Percentiles rank a stretch among this genome's conserved stretches.
These are phyloP conservation scores for Dioctria linearis DNA, from an alignment of 2,888 invertebrate genomes.

Conservation along the genomic window DNA sequence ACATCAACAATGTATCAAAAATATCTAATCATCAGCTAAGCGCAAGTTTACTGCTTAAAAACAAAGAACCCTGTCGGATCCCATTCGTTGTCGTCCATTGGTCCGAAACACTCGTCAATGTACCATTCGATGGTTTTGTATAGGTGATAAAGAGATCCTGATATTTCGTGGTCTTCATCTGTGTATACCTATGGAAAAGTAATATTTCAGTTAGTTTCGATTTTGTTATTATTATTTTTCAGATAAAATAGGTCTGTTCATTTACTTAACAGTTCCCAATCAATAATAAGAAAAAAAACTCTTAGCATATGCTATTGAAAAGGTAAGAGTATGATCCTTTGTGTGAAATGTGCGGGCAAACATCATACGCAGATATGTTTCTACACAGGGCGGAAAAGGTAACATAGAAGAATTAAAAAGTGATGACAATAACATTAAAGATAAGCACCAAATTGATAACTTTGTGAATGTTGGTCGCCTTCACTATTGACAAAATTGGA, in stretches of 20 bases:
- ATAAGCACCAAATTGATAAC: too few species aligned
- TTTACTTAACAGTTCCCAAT: background rate
- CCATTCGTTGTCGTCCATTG: conserved; percentile 80
- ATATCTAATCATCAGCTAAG: conserved; percentile 30
- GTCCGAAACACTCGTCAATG: conserved; percentile 87
- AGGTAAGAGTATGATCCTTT: too few species aligned
- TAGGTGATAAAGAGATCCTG: conserved; percentile 82
- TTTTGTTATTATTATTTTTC: too few species aligned
- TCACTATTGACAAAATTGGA: too few species aligned
- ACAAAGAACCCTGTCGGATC: conserved; percentile 74
- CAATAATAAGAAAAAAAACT: too few species aligned
- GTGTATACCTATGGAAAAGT: conserved; percentile 81
- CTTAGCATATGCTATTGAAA: too few species aligned
- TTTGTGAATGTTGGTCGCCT: too few species aligned
- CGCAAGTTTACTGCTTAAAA: conserved; percentile 68
- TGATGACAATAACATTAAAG: too few species aligned
- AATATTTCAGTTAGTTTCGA: background rate
- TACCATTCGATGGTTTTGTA: conserved; percentile 90
- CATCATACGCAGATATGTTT: too few species aligned
- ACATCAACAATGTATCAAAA: conserved; percentile 51
- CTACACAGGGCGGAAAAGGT: too few species aligned
- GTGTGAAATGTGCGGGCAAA: too few species aligned
- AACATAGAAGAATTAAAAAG: too few species aligned
- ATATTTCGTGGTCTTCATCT: conserved; percentile 85
- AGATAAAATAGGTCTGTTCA: background rate